phyloP scores from a whole-genome alignment of 2,888 invertebrate genomes.

The Metopia argyrocephala region DNA sequence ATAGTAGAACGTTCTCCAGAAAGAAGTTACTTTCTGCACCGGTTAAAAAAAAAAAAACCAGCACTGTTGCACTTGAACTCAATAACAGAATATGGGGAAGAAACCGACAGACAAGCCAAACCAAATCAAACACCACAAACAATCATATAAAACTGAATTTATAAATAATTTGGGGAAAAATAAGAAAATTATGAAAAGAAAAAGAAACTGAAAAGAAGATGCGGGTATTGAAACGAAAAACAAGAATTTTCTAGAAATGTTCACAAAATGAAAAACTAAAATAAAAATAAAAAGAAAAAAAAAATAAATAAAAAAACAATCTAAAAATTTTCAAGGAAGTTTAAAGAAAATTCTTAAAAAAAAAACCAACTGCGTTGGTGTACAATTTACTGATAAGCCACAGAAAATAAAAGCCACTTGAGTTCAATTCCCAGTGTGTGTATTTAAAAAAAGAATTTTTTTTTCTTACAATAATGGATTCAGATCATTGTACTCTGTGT shows the following conservation, averaged over 20 bases:
- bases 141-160: constrained; percentile 8
- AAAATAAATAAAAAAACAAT: neutral
- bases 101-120: constrained; percentile 8
- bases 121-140: neutral
- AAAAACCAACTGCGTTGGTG: constrained; percentile 23
- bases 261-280: no score
- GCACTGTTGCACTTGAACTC: constrained; percentile 62
- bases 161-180: neutral
- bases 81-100: constrained; percentile 51
- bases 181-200: neutral
- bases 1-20: no score
- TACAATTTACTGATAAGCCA: constrained; percentile 35
- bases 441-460: neutral
- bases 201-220: no score
- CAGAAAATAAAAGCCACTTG: constrained; percentile 32
- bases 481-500: constrained; percentile 56
- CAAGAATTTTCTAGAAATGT: no score
- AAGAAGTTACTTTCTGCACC: neutral
- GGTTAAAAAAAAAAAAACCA: neutral
- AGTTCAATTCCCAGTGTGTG: constrained; percentile 23
- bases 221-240: no score
- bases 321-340: neutral
- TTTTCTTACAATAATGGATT: constrained; percentile 43
- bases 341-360: constrained; percentile 27
- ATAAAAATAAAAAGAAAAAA: neutral